Evolutionary conservation across 2,888 invertebrate species (phyloP).

Genomic region (Hedya salicella): DNA sequence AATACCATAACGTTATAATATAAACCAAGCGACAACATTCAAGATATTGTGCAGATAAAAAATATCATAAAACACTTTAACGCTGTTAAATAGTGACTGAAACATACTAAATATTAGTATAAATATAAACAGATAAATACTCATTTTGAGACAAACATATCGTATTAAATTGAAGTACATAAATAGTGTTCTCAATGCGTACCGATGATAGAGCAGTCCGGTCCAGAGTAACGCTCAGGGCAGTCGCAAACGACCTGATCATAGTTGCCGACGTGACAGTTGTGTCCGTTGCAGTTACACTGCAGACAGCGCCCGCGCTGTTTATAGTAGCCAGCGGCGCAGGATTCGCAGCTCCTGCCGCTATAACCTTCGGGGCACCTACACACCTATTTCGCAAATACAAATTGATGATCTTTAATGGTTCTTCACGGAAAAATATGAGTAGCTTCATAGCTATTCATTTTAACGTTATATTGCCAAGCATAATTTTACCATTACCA

Average conservation of each 20-base stretch:
- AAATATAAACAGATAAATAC: too few relatives aligned
- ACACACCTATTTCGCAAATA: conserved; percentile 81
- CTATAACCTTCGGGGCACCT: conserved; percentile 92
- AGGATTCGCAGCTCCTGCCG: conserved; percentile 93
- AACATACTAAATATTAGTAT: too few relatives aligned
- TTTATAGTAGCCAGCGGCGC: conserved; percentile 89
- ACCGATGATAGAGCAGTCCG: conserved; percentile 84
- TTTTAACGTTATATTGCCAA: not conserved
- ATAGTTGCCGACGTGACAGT: conserved; percentile 85
- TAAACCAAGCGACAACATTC: too few relatives aligned
- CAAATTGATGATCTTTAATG: not conserved
- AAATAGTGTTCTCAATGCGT: conserved; percentile 45
- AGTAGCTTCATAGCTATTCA: not conserved
- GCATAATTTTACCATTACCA: too few relatives aligned
- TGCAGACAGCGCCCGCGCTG: conserved; percentile 87
- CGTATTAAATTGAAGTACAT: too few relatives aligned
- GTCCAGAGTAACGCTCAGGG: conserved; percentile 87
- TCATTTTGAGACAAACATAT: too few relatives aligned
- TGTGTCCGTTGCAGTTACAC: conserved; percentile 92
- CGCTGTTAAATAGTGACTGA: too few relatives aligned
- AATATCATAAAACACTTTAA: too few relatives aligned
- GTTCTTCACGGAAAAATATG: too few relatives aligned
- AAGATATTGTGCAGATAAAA: too few relatives aligned
- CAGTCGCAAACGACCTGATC: conserved; percentile 89
- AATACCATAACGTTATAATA: too few relatives aligned